Evolutionary conservation across 2,113 vertebrate genomes (phyloP).

Genomic region (Pseudolaguvia tuberculata): DNA sequence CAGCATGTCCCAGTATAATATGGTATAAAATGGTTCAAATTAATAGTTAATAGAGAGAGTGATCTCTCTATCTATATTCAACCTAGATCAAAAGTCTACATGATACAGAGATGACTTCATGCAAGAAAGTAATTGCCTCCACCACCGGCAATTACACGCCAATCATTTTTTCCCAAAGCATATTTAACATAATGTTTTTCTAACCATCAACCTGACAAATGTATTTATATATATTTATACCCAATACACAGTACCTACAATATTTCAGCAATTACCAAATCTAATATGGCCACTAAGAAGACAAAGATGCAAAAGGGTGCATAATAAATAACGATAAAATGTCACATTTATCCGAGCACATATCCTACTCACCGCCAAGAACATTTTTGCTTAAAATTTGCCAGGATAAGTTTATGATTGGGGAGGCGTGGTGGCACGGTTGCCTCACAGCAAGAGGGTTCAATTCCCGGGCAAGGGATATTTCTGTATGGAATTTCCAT

Average conservation of each 20-base stretch:
- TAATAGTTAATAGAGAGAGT: too few species aligned
- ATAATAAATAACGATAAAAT: neutral
- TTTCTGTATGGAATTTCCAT: too few species aligned
- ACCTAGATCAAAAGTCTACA: neutral
- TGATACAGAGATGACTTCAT: constrained; percentile 4
- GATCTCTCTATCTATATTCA: neutral
- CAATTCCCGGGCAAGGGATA: too few species aligned
- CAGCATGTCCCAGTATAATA: too few species aligned
- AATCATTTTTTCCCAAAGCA: constrained; percentile 14
- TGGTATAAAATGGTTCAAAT: too few species aligned
- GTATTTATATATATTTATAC: constrained; percentile 13
- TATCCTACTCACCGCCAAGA: neutral
- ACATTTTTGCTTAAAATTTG: neutral
- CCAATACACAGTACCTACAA: neutral
- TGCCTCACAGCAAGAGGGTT: too few species aligned
- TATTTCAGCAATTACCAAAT: constrained; percentile 15
- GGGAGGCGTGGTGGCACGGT: too few species aligned
- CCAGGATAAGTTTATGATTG: neutral
- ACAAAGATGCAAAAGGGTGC: too few species aligned
- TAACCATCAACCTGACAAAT: constrained; percentile 4
- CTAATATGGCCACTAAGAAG: neutral
- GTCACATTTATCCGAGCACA: neutral
- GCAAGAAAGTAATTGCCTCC: neutral
- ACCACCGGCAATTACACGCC: neutral
- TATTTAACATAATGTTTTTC: neutral